A percentile compares a stretch with the other conserved stretches of the same genome.
phyloP scores from a whole-genome alignment of 2,888 invertebrate species.

The Panopea generosa region DNA sequence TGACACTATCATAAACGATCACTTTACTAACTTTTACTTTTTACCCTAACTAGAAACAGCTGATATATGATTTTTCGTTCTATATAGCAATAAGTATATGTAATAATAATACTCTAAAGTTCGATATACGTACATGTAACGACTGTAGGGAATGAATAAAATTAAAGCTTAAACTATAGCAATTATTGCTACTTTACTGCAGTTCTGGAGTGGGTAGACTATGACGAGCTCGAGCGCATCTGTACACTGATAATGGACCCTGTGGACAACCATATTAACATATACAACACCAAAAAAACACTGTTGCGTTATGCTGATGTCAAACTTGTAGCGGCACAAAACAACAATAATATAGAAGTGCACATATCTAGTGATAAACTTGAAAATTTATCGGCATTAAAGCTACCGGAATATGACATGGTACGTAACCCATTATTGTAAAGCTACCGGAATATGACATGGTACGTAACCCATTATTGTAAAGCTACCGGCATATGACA shows the following conservation, averaged over 20 bases:
- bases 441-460: conserved; percentile 72
- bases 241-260: conserved; percentile 71
- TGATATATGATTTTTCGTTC: too few species aligned
- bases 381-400: conserved; percentile 60
- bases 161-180: too few species aligned
- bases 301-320: conserved; percentile 76
- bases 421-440: conserved; percentile 57
- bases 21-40: too few species aligned
- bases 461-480: conserved; percentile 42
- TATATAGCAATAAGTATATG: too few species aligned
- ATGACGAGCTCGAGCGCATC: conserved; percentile 68
- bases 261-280: conserved; percentile 67
- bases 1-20: too few species aligned
- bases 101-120: too few species aligned
- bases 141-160: too few species aligned
- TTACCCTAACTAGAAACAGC: too few species aligned
- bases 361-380: conserved; percentile 68
- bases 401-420: conserved; percentile 72
- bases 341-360: conserved; percentile 60
- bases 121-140: too few species aligned
- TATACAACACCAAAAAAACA: conserved; percentile 64
- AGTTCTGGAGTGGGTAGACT: conserved; percentile 80
- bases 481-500: too few species aligned
- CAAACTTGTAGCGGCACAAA: conserved; percentile 13
- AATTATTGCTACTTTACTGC: too few species aligned